Evolutionary conservation across 2,888 invertebrate species (phyloP), one percentile per base, ranked within the genome.

Genomic region (Anthophora plumipes): DNA sequence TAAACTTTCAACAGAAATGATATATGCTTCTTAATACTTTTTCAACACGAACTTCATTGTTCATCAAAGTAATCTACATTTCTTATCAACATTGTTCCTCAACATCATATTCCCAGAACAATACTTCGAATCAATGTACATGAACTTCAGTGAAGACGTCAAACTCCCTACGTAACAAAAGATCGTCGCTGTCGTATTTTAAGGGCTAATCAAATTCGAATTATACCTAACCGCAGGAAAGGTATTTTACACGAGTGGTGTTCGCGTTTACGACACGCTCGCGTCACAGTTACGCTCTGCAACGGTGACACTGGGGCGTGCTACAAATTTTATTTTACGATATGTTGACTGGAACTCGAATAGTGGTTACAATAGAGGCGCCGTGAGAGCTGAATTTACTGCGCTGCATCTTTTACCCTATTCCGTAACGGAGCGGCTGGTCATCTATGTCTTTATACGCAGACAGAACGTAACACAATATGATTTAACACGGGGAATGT

Each of bases 281-380:
- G 63, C 77, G 82, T 79, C 84, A 77, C 78, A 73, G 80, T 84
- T 77, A 81, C 67, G 74, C n/a, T 74, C 66, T n/a, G 25, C 57
- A 46, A 55, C 57, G 77, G 77, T 84, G 84, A 82, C 86, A 86
- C 76, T n/a, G 4, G 31, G 72, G 17, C 57, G 77, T 64, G 74
- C 76, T 76, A 86, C 86, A 86, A 86, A 86, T 86, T 86, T 86
- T 70, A 60, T 82, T 86, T 86, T 86, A 86, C 82, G 86, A 86
- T 76, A 86, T 64, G 86, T 64, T 71, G 84, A 86, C 83, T 83
- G 81, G 73, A 61, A 50, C 66, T 54, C 22, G 55, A 64, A 55
- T 37, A 67, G 41, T 20, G 73, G 55, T 69, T 71, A 78, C 82
- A 86, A 80, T 78, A 60, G 59, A 52, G 48, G 48, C 50, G 31